Evolutionary conservation across 2,888 invertebrate genomes (phyloP).

Genomic region (Lymantria dispar): DNA sequence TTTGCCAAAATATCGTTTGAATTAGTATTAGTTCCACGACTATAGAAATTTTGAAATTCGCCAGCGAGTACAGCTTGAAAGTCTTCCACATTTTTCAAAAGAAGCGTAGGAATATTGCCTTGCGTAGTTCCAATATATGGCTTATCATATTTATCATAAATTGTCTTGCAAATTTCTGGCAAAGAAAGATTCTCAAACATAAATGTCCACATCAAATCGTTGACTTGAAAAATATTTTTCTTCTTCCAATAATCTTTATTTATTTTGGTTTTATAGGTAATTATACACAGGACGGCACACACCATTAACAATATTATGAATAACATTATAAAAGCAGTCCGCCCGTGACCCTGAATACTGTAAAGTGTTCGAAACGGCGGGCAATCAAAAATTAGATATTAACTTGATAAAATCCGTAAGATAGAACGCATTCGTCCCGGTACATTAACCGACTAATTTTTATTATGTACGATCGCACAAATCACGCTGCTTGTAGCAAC

Average conservation of each 20-base stretch:
- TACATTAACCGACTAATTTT: too few relatives aligned
- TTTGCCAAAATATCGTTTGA: slow-evolving; percentile 51
- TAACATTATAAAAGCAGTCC: slow-evolving; percentile 17
- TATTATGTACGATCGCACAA: too few relatives aligned
- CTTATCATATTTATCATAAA: slow-evolving; percentile 46
- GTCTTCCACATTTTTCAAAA: slow-evolving; percentile 53
- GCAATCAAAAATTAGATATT: too few relatives aligned
- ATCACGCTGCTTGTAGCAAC: too few relatives aligned
- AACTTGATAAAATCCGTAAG: too few relatives aligned
- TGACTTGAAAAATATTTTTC: slow-evolving; percentile 43
- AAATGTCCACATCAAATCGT: slow-evolving; percentile 44
- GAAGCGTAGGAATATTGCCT: slow-evolving; percentile 43
- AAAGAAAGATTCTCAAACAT: slow-evolving; percentile 44
- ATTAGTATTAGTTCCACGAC: slow-evolving; percentile 48
- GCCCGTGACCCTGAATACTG: too few relatives aligned
- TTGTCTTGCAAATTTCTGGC: slow-evolving; percentile 46
- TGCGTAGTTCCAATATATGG: slow-evolving; percentile 45
- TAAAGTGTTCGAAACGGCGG: too few relatives aligned
- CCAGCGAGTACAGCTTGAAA: slow-evolving; percentile 50
- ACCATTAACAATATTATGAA: slow-evolving; percentile 21
- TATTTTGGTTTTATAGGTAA: slow-evolving; percentile 16
- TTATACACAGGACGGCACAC: slow-evolving; percentile 23
- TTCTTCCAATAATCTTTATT: slow-evolving; percentile 54
- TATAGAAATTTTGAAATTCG: slow-evolving; percentile 56
- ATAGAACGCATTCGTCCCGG: too few relatives aligned